Evolutionary conservation across 2,888 invertebrate genomes (phyloP), one percentile per base, ranked within the genome.

Genomic region (Penaeus monodon): DNA sequence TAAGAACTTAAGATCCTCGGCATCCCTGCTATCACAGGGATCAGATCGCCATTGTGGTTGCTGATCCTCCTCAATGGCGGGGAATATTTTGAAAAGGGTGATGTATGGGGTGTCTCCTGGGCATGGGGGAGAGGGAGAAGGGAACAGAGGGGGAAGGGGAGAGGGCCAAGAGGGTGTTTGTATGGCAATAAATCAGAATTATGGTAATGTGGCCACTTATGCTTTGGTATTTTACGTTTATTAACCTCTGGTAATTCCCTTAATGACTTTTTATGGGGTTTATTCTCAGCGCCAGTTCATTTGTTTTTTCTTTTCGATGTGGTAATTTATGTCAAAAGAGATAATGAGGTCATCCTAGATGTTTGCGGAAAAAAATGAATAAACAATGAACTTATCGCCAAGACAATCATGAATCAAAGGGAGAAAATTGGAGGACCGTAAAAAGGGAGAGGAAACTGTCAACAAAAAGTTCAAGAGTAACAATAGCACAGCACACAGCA

Each of bases 41-140:
- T 82, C 82, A 74, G 33, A 74, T 82, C 82, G 73, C 73, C 82
- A 73, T 82, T 82, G 73, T 64, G 82, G 73, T 74, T n/a, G 73
- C 57, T 74, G 74, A 73, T 33, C 49, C 68, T 81, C 38, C 38
- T 70, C 68, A 49, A 44, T 29, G 27, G 57, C 12, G 14, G 82
- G 63, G 33, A 49, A 70, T 29, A 38, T 8, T 49, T 70, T 63
- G 82, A 33, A 24, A 65, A 80, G 64, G 38, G 68, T 74, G 82
- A 81, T 49, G 70, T 65, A 81, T 81, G 81, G 66, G n/a, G 7
- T n/a, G 49, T 27, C 27, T 57, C 49, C 49, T 14, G 49, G 49
- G 49, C 49, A 57, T 57, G 17, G 38, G 49, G 38, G 77, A 44
- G 8, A 24, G 49, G 66, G 38, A 66, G 66, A 22, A 80, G 22